A percentile compares a stretch with the other conserved stretches of the same genome.
These are phyloP conservation scores for Forbesichthys agassizii DNA, from an alignment of 2,113 vertebrate genomes.

Conservation along the genomic window DNA sequence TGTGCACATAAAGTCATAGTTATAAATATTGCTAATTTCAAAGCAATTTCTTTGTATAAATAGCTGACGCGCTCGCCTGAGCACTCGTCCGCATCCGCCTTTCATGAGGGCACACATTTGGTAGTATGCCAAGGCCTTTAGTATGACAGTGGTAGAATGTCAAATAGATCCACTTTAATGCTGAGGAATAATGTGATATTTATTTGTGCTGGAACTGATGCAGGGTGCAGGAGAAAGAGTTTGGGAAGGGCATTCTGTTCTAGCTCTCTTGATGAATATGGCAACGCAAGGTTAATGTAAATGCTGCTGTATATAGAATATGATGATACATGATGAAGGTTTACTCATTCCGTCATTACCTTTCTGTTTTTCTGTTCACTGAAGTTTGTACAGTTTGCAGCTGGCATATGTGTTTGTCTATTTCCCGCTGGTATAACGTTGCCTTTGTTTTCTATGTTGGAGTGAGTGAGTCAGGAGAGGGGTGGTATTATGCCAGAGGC, in stretches of 20 bases:
- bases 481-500: conserved; percentile 18
- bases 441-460: neutral
- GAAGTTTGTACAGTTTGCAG: neutral
- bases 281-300: conserved; percentile 35
- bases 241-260: conserved; percentile 44
- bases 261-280: neutral
- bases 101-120: too few relatives aligned
- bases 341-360: neutral
- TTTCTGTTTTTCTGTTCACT: neutral
- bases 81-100: too few relatives aligned
- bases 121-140: too few relatives aligned
- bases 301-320: neutral
- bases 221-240: neutral
- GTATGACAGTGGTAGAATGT: too few relatives aligned
- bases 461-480: conserved; percentile 5
- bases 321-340: neutral
- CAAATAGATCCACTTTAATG: too few relatives aligned
- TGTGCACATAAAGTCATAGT: too few relatives aligned
- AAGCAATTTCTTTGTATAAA: too few relatives aligned
- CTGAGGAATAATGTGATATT: neutral
- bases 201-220: conserved; percentile 11
- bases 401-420: conserved; percentile 3
- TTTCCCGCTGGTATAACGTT: neutral
- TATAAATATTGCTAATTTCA: too few relatives aligned
- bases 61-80: too few relatives aligned